Conservation (phyloP, 2,797 vertebrate species). For the Ispidina lecontei region DNA sequence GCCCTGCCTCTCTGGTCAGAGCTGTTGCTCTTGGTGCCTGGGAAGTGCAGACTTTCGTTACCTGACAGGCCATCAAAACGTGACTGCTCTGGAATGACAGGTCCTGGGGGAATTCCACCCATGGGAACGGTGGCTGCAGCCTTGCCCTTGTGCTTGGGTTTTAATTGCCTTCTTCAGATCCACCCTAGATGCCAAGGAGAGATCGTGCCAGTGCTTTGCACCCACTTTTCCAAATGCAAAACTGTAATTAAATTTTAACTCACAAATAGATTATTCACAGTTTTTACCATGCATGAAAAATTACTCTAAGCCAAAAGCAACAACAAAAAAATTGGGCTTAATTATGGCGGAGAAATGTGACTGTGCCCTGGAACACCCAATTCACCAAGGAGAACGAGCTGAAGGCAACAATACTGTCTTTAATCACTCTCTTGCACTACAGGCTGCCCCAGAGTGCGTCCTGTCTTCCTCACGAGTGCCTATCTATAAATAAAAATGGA, state of each 20-base stretch:
- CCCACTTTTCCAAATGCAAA: neutral
- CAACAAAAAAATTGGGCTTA: neutral
- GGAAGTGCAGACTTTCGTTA: neutral
- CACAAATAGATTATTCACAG: neutral
- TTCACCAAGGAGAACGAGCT: neutral
- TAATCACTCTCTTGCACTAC: neutral
- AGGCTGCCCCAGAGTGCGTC: neutral
- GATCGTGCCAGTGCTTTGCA: neutral
- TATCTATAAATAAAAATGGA: slow-evolving; percentile 9
- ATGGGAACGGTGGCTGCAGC: neutral
- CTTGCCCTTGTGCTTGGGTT: neutral
- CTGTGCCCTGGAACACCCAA: neutral
- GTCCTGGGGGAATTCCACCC: neutral
- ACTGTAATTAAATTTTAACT: neutral
- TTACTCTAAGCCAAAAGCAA: neutral
- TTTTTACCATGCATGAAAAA: neutral
- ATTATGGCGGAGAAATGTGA: neutral
- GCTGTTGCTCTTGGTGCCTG: neutral
- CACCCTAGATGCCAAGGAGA: neutral
- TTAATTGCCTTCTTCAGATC: neutral
- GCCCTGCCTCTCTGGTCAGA: neutral
- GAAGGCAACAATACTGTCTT: neutral
- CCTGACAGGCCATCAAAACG: neutral
- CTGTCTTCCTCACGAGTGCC: neutral
- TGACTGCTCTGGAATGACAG: neutral